These are phyloP conservation scores for Diaphora mendica DNA, from an alignment of 2,888 invertebrate species.

Conservation along the genomic window DNA sequence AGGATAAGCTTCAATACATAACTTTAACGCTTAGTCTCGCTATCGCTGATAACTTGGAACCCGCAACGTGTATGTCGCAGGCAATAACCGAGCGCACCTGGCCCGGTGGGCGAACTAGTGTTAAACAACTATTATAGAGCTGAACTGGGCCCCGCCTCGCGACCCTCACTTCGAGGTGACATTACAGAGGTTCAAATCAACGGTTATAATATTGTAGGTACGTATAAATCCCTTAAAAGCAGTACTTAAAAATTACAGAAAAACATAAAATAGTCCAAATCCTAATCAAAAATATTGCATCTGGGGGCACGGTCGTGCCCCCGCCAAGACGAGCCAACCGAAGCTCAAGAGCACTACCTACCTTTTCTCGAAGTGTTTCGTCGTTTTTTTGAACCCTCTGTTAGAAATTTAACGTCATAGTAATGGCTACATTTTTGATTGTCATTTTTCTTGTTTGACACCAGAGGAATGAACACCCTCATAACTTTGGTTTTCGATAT, in stretches of 20 bases:
- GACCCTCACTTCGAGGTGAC: background rate
- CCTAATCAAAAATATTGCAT: too few relatives aligned
- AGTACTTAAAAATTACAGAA: background rate
- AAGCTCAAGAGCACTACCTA: too few relatives aligned
- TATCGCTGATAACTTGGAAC: background rate
- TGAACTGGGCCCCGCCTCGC: background rate
- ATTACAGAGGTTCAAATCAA: background rate
- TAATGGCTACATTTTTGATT: too few relatives aligned
- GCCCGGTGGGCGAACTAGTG: constrained; percentile 35
- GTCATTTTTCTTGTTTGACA: too few relatives aligned
- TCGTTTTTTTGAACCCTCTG: too few relatives aligned
- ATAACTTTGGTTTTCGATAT: too few relatives aligned
- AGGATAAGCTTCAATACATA: background rate
- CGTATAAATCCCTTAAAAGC: background rate
- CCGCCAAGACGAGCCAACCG: too few relatives aligned
- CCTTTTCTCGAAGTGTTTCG: too few relatives aligned
- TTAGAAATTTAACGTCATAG: too few relatives aligned
- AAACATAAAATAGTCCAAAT: background rate
- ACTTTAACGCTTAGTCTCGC: constrained; percentile 8
- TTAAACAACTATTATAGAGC: constrained; percentile 34
- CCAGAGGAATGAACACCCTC: too few relatives aligned
- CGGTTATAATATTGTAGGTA: background rate
- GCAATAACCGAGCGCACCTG: constrained; percentile 38
- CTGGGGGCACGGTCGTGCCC: too few relatives aligned
- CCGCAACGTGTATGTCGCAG: constrained; percentile 19